Evolutionary conservation across 2,113 vertebrate genomes (phyloP), one percentile per base, ranked within the genome.

Genomic region (Ceyx melanurus): DNA sequence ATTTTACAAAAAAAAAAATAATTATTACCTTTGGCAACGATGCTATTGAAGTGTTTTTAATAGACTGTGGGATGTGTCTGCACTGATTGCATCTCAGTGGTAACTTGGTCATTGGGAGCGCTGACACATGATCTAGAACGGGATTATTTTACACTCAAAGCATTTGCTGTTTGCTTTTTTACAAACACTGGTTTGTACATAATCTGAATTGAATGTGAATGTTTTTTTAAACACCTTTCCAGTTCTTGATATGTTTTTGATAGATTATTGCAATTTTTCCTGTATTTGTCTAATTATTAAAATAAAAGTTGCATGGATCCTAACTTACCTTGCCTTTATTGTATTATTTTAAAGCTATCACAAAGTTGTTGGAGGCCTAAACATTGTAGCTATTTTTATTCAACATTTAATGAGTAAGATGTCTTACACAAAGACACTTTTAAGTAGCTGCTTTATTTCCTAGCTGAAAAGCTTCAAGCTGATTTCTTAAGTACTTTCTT

Each of bases 221-320:
- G 89, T 97, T 98, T 97, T 97, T 97, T 94, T 93, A 97, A 97
- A 95, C 61, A 85, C 57, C 87, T 97, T 97, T 97, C 89, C 6
- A 15, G 95, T 95, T 96, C 95, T 96, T 96, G 86, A 85, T 96
- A 96, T 2, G 9, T 79, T 97, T 98, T 98, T 97, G 96, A 97
- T 96, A 97, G 95, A 95, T 96, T 93, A 95, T 67, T 97, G 89
- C 90, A 95, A 92, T 96, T 89, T 97, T 97, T 95, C 94, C 71
- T 97, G 95, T 98, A 91, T 94, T 97, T 97, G 92, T 97, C 90
- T 96, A 86, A 92, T 94, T 92, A 97, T 97, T 97, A 97, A 95
- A 96, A 96, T 97, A 97, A 98, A 98, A 92, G 86, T 78, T 40
- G 96, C 96, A 96, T 97, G 97, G 70, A 94, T 88, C 82, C 74